Evolutionary conservation across 2,797 vertebrate species (phyloP).

Genomic region (Coranthus polyacanthus): DNA sequence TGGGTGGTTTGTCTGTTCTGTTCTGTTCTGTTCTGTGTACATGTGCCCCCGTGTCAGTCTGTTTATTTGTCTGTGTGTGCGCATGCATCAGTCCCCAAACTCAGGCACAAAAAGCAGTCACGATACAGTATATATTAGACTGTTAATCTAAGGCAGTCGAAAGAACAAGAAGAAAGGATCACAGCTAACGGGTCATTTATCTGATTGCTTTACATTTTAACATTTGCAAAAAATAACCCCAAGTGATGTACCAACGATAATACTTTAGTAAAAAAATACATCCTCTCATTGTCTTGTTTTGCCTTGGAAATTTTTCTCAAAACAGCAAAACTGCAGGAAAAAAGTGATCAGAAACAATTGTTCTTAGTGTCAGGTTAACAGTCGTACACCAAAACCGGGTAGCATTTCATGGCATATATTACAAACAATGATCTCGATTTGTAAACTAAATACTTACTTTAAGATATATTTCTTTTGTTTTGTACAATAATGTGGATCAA

Average conservation of each 20-base stretch:
- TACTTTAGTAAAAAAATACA: constrained; percentile 24
- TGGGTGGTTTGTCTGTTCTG: constrained; percentile 49
- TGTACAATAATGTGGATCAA: constrained; percentile 33
- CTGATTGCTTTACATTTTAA: constrained; percentile 10
- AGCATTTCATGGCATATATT: constrained; percentile 22
- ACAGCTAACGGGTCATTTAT: constrained; percentile 28
- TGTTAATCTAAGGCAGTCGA: not conserved
- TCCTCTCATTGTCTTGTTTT: constrained; percentile 17
- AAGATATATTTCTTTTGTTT: constrained; percentile 15
- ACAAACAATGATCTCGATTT: constrained; percentile 35
- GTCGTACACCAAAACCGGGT: constrained; percentile 57
- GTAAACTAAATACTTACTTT: constrained; percentile 26
- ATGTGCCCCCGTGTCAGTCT: constrained; percentile 1
- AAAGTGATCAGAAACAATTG: constrained; percentile 5
- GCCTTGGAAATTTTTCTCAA: constrained; percentile 20
- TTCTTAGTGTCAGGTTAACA: constrained; percentile 47
- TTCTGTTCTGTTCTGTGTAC: too few species aligned
- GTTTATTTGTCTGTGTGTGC: not conserved
- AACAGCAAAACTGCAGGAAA: constrained; percentile 40
- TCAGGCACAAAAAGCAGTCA: constrained; percentile 31
- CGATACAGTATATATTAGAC: constrained; percentile 18
- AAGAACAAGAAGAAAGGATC: not conserved
- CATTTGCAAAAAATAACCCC: not conserved
- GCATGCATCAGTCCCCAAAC: constrained; percentile 10
- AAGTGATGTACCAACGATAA: constrained; percentile 47